These are phyloP conservation scores for Frieseomelitta varia DNA, from an alignment of 1,140 invertebrate species.

Conservation along the genomic window DNA sequence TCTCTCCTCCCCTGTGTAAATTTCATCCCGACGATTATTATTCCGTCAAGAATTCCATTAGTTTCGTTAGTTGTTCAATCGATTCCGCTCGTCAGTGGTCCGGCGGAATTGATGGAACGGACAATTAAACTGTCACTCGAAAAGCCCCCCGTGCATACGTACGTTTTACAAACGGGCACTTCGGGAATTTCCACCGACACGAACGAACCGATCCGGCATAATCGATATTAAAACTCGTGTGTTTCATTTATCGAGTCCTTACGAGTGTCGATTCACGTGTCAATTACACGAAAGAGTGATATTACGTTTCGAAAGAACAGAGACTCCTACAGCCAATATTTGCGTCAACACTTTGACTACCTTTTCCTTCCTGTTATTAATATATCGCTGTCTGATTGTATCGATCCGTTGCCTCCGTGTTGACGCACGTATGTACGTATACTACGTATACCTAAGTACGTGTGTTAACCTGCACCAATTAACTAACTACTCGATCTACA, in stretches of 20 bases:
- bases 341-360: constrained; percentile 26
- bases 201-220: neutral
- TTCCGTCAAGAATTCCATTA: too few species aligned
- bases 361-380: constrained; percentile 48
- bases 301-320: constrained; percentile 7
- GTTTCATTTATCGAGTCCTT: neutral
- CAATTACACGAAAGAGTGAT: neutral
- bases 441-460: too few species aligned
- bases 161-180: too few species aligned
- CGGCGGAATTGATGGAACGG: too few species aligned
- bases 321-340: constrained; percentile 19
- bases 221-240: neutral
- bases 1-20: too few species aligned
- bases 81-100: too few species aligned
- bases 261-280: constrained; percentile 7
- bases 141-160: neutral
- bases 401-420: constrained; percentile 30
- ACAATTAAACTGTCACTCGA: neutral
- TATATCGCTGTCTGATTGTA: constrained; percentile 43
- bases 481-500: constrained; percentile 11
- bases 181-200: neutral
- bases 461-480: constrained; percentile 1
- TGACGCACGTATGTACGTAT: neutral
- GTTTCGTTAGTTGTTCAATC: too few species aligned
- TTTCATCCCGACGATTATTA: too few species aligned